A percentile compares a stretch with the other conserved stretches of the same genome.
These are phyloP conservation scores for Caenorhabditis uteleia DNA, from an alignment of 2,888 invertebrate species.

Conservation along the genomic window DNA sequence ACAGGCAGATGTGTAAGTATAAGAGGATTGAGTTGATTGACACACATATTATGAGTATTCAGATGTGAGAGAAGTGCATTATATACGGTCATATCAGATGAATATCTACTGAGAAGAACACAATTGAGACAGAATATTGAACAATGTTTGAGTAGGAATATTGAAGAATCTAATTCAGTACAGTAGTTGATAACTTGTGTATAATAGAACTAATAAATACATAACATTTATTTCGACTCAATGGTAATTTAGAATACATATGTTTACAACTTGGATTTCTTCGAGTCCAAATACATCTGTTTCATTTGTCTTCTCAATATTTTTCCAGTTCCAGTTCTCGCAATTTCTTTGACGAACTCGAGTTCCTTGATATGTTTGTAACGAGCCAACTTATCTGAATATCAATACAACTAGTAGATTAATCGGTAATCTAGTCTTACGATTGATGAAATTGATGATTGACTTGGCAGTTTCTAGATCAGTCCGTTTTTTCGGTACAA, in stretches of 20 bases:
- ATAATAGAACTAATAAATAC: background rate
- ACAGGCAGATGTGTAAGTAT: conserved; percentile 51
- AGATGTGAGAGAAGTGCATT: conserved; percentile 51
- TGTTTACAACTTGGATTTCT: conserved; percentile 17
- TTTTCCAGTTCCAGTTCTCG: conserved; percentile 48
- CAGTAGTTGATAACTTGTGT: background rate
- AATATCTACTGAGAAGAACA: conserved; percentile 37
- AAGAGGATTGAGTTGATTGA: background rate
- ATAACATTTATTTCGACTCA: conserved; percentile 5
- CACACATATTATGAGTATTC: conserved; percentile 4
- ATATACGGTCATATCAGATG: conserved; percentile 49
- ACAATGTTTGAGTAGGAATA: conserved; percentile 10
- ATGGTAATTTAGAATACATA: background rate
- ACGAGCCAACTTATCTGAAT: conserved; percentile 42
- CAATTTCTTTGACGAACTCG: conserved; percentile 39
- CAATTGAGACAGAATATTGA: conserved; percentile 26
- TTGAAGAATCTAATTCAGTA: conserved; percentile 8
- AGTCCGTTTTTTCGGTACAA: conserved; percentile 24
- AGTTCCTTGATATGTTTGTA: conserved; percentile 50
- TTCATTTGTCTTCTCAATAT: conserved; percentile 44
- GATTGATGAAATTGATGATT: conserved; percentile 23
- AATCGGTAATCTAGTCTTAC: conserved; percentile 4
- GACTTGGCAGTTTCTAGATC: conserved; percentile 15
- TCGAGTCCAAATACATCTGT: conserved; percentile 29
- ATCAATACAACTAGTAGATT: background rate